Conservation (phyloP, 2,888 invertebrate genomes). For the Heliconius ethilla region DNA sequence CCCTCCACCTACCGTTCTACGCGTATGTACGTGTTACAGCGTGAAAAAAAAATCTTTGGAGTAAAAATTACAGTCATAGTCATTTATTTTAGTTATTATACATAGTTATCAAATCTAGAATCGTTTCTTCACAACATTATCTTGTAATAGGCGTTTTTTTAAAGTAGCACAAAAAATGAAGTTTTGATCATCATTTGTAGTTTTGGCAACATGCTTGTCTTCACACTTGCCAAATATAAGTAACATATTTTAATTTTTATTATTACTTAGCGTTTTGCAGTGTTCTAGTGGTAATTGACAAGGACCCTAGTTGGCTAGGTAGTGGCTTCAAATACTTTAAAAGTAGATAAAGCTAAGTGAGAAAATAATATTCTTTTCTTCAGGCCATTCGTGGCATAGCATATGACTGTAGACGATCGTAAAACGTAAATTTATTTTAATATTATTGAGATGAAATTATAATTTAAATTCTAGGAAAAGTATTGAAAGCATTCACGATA, state of each 20-base stretch:
- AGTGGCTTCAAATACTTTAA: no score
- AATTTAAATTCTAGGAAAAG: no score
- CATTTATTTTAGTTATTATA: background rate
- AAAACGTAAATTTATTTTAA: background rate
- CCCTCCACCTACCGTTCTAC: no score
- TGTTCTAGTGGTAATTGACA: background rate
- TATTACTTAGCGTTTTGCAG: background rate
- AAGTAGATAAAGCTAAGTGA: no score
- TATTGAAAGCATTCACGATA: no score
- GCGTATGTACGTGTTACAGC: no score
- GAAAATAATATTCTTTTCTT: no score
- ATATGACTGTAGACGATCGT: background rate
- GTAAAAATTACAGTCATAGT: no score
- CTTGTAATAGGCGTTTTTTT: slow-evolving; percentile 2
- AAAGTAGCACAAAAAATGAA: slow-evolving; percentile 14
- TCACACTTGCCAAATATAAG: slow-evolving; percentile 27
- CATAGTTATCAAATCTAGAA: background rate
- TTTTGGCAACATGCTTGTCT: slow-evolving; percentile 14
- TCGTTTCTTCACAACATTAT: background rate
- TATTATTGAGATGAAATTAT: no score
- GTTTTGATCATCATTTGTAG: no score
- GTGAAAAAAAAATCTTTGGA: no score
- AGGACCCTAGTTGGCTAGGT: background rate
- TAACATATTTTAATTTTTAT: slow-evolving; percentile 24
- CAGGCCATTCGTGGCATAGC: no score